A percentile compares a stretch with the other conserved stretches of the same genome.
phyloP scores from a whole-genome alignment of 2,113 vertebrate species.

The Malurus cyaneus region DNA sequence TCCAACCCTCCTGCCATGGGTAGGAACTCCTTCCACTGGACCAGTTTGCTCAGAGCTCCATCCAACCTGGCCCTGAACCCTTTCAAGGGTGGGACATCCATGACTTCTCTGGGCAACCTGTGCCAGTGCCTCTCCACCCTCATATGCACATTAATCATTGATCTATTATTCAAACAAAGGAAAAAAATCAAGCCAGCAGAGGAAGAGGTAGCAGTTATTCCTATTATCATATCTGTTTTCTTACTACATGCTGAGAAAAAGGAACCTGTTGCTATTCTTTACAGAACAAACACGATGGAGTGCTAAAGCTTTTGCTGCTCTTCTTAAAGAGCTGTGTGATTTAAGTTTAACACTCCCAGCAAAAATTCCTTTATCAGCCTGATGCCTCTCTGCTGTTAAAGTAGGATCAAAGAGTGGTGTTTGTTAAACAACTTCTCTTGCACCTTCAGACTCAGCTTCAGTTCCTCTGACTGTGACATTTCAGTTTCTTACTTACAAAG shows the following conservation, averaged over 20 bases:
- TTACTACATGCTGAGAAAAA: background rate
- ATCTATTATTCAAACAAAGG: background rate
- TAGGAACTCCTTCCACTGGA: background rate
- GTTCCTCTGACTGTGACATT: background rate
- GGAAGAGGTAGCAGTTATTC: background rate
- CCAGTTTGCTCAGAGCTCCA: background rate
- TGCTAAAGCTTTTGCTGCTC: background rate
- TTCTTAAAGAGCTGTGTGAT: background rate
- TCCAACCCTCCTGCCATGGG: background rate
- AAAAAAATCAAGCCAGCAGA: background rate
- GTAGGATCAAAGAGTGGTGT: background rate
- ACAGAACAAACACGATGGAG: background rate
- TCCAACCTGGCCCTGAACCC: background rate
- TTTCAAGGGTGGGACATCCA: background rate
- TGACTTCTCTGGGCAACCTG: rapidly evolving
- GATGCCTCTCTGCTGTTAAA: background rate
- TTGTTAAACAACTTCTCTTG: background rate
- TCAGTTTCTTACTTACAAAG: background rate
- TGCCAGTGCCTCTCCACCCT: background rate
- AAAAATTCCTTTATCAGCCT: background rate
- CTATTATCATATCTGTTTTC: background rate
- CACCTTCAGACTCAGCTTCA: background rate
- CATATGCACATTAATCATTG: no score
- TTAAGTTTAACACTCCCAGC: background rate
- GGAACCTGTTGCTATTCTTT: background rate